Evolutionary conservation across 2,113 vertebrate genomes (phyloP).

Genomic region (Percina caprodes): DNA sequence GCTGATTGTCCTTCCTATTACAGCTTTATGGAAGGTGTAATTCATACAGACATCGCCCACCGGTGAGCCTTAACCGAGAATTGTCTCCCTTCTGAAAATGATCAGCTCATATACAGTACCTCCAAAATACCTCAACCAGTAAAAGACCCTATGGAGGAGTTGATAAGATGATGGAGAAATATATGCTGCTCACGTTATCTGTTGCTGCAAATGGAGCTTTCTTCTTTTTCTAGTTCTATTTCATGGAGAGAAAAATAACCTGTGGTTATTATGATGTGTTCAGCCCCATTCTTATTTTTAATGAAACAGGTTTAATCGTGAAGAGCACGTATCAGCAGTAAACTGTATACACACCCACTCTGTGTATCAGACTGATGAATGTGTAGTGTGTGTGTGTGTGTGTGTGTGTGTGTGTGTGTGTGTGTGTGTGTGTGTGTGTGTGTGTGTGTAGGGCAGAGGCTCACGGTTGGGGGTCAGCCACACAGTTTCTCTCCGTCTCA

Average conservation of each 20-base stretch:
- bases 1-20: constrained; percentile 84
- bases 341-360: neutral
- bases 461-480: constrained; percentile 20
- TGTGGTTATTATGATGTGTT: neutral
- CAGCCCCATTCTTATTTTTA: constrained; percentile 5
- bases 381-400: neutral
- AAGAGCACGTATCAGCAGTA: neutral
- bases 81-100: constrained; percentile 49
- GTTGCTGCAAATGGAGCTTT: constrained; percentile 13
- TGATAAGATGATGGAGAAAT: constrained; percentile 43
- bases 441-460: constrained; percentile 20
- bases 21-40: constrained; percentile 82
- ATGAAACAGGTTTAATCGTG: constrained; percentile 23
- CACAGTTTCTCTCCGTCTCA: constrained; percentile 24
- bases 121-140: constrained; percentile 46
- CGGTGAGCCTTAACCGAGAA: constrained; percentile 57
- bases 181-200: constrained; percentile 43
- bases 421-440: neutral
- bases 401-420: too few species aligned
- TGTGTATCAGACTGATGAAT: constrained; percentile 36
- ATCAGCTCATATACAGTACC: constrained; percentile 56
- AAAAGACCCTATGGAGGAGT: constrained; percentile 35
- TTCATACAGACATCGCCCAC: constrained; percentile 71
- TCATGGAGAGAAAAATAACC: neutral
- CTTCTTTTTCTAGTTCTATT: constrained; percentile 6